Evolutionary conservation across 1,140 invertebrate species (phyloP).

Genomic region (Copidosoma floridanum): DNA sequence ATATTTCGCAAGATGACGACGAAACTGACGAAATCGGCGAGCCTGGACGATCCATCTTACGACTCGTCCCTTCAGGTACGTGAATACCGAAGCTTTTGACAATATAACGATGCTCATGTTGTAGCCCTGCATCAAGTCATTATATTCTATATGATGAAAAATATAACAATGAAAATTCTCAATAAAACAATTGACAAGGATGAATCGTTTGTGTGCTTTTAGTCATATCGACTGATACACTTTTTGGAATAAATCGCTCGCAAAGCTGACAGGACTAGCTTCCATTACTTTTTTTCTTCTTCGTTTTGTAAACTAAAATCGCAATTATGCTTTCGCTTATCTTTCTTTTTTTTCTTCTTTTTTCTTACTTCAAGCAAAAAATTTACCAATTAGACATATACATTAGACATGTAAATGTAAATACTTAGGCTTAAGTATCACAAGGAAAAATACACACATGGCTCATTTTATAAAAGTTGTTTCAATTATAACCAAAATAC

Average conservation of each 20-base stretch:
- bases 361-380: too few relatives aligned
- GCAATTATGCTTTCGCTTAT: neutral
- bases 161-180: neutral
- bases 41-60: slow-evolving; percentile 68
- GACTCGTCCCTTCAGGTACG: slow-evolving; percentile 58
- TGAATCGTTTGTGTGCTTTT: slow-evolving; percentile 10
- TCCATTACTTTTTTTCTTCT: too few relatives aligned
- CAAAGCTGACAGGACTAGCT: neutral
- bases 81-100: neutral
- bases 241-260: slow-evolving; percentile 17
- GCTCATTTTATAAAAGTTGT: too few relatives aligned
- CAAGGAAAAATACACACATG: too few relatives aligned
- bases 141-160: slow-evolving; percentile 20
- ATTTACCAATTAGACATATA: too few relatives aligned
- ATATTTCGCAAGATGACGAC: slow-evolving; percentile 78
- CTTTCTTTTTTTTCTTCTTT: neutral
- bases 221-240: slow-evolving; percentile 16
- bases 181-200: too few relatives aligned
- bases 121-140: slow-evolving; percentile 31
- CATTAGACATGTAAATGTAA: too few relatives aligned
- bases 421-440: too few relatives aligned
- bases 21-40: slow-evolving; percentile 80
- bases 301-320: neutral
- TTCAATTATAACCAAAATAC: too few relatives aligned
- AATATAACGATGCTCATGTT: too few relatives aligned